These are phyloP conservation scores for Calidris pugnax DNA, from an alignment of 2,113 vertebrate species.

Conservation along the genomic window DNA sequence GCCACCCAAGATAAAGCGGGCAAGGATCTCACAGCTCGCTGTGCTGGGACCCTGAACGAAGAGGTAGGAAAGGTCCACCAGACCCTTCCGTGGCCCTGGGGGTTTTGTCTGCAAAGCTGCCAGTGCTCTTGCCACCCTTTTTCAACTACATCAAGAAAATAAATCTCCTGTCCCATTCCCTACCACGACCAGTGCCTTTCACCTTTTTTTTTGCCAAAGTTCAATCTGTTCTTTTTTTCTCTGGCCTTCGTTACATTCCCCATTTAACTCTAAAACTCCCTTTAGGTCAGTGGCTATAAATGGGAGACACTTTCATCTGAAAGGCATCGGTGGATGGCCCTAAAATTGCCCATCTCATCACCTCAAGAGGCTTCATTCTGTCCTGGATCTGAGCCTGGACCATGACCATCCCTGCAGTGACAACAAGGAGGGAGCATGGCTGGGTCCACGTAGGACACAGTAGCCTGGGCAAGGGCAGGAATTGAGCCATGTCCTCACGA, in stretches of 20 bases:
- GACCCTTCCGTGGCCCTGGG: too few species aligned
- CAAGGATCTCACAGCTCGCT: neutral
- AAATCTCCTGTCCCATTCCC: neutral
- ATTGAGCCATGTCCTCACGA: too few species aligned
- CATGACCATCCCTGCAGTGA: too few species aligned
- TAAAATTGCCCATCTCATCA: too few species aligned
- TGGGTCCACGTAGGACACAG: too few species aligned
- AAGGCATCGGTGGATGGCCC: rapidly evolving
- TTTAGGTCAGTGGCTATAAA: neutral
- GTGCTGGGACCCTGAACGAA: neutral
- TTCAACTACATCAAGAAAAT: neutral
- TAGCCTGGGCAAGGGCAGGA: too few species aligned
- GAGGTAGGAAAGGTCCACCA: neutral
- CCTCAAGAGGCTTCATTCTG: too few species aligned
- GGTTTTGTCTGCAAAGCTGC: neutral
- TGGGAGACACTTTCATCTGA: neutral
- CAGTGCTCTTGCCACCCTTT: neutral
- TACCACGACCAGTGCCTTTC: neutral
- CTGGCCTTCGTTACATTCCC: neutral
- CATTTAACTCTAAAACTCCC: neutral
- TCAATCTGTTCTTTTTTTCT: neutral
- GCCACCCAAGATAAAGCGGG: slow-evolving; percentile 28
- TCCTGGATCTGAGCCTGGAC: too few species aligned
- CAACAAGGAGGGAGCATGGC: too few species aligned
- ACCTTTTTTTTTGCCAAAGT: neutral